A percentile compares a stretch with the other conserved stretches of the same genome.
phyloP scores from a whole-genome alignment of 2,797 vertebrate genomes.

The Hylomyscus alleni region DNA sequence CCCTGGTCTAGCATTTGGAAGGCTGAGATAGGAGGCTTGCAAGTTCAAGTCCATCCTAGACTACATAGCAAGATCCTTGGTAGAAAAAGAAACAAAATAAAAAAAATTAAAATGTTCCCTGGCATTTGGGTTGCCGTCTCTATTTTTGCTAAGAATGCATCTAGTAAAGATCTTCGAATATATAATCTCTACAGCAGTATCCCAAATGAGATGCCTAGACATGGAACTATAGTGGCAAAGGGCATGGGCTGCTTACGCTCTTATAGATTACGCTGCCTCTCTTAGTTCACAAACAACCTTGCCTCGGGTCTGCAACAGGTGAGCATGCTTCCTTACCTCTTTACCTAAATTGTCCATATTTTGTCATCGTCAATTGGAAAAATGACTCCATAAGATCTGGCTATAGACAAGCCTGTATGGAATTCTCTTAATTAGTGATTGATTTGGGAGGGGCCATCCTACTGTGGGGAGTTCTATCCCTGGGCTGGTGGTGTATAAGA shows the following conservation, averaged over 20 bases:
- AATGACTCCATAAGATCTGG: background rate
- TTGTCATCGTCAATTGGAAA: background rate
- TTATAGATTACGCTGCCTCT: background rate
- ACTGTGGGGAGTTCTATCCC: background rate
- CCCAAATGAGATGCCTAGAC: background rate
- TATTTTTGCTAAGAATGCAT: background rate
- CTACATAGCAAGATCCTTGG: background rate
- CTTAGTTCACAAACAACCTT: background rate
- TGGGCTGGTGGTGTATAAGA: background rate
- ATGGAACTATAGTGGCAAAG: background rate
- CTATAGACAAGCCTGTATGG: background rate
- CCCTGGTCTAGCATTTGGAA: background rate
- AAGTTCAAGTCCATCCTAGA: background rate
- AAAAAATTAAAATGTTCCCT: background rate
- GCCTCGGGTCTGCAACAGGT: background rate
- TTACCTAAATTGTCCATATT: background rate
- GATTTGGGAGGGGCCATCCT: background rate
- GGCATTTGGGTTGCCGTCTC: background rate
- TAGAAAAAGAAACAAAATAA: background rate
- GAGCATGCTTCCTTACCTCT: background rate
- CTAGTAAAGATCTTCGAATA: background rate
- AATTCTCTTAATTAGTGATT: background rate
- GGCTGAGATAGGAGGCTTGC: background rate
- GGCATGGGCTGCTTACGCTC: fast-evolving
- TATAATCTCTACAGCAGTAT: background rate